Evolutionary conservation across 1,140 invertebrate species (phyloP), one percentile per base, ranked within the genome.

Genomic region (Paralvinella palmiformis): DNA sequence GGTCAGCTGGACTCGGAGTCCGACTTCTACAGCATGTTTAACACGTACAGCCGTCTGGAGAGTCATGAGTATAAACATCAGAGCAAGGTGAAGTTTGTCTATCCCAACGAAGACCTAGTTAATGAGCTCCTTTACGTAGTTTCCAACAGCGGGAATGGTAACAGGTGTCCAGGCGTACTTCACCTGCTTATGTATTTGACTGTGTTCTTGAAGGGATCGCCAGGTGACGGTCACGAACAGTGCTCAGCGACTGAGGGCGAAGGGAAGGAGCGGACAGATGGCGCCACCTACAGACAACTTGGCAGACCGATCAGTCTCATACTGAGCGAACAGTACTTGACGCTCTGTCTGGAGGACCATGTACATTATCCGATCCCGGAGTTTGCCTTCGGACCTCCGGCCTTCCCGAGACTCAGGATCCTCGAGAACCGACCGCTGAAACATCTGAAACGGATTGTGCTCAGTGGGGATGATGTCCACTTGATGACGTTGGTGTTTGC

Each of bases 281-380:
- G 63, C 37, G 45, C 63, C 1, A 36, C 62, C 0, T n/a, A n/a
- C n/a, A n/a, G n/a, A n/a, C n/a, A n/a, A n/a, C 67, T 72, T 13
- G 59, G 67, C 7, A 37, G 65, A 29, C 60, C 75, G 10, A 62
- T 72, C 7, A 74, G 69, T 41, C 53, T 79, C n/a, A 73, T 78
- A 35, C 56, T 79, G n/a, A 78, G 74, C 41, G 70, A 72, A 59
- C 62, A 68, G 17, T 70, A 75, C 59, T 32, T 79, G 7, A 73
- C 72, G 64, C 62, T 79, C 7, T 66, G 71, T 0, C 64, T 64
- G 50, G 77, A 78, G 52, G 76, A 79, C 68, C 53, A 74, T 17
- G 74, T 76, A 6, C 77, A 72, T 65, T 79, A 79, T 62, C 77
- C 77, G 5, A 62, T 79, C 15, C 76, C 76, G n/a, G 75, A 75